Evolutionary conservation across 1,140 invertebrate species (phyloP), one percentile per base, ranked within the genome.

Genomic region (Zaprionus nigranus): DNA sequence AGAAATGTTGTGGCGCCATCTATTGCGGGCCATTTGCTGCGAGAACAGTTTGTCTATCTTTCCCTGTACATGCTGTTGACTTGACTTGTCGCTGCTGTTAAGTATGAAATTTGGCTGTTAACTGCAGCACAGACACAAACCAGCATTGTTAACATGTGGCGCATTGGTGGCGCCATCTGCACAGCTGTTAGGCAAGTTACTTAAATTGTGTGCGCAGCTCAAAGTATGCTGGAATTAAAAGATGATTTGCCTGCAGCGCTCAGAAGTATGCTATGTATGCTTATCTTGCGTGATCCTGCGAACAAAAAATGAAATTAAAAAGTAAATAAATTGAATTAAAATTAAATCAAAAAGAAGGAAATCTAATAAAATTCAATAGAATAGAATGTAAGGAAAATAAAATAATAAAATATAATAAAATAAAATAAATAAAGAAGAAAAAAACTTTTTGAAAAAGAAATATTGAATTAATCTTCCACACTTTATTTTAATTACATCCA

Each of bases 201-300:
- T 61, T 74, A 36, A 73, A 26, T 54, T 68, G 56, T 30, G 24
- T 68, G 65, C 64, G 57, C 64, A 56, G 71, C 71, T 54, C 17
- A 13, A 74, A 51, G 58, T 69, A 62, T 61, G 71, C 22, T 36
- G 26, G 22, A 56, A 5, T n/a, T 26, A 61, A 11, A 13, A 36
- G 0, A 5, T 13, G 28, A 5, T 30, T 61, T 17, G 4, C 6
- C 9, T 2, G 34, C 13, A 5, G 12, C 12, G 1, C 36, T 6
- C 17, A 17, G 22, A 40, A 60, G 20, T n/a, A 40, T 58, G 34
- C 63, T 34, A 60, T 13, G 28, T 2, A n/a, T 38, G 13, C 26
- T 3, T 1, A 22, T n/a, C 15, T 20, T 9, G 22, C 30, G 2
- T 5, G 46, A 22, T 51, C 17, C 46, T 51, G 38, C 38, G 12